phyloP scores from a whole-genome alignment of 2,113 vertebrate genomes.

The Loxodonta africana region DNA sequence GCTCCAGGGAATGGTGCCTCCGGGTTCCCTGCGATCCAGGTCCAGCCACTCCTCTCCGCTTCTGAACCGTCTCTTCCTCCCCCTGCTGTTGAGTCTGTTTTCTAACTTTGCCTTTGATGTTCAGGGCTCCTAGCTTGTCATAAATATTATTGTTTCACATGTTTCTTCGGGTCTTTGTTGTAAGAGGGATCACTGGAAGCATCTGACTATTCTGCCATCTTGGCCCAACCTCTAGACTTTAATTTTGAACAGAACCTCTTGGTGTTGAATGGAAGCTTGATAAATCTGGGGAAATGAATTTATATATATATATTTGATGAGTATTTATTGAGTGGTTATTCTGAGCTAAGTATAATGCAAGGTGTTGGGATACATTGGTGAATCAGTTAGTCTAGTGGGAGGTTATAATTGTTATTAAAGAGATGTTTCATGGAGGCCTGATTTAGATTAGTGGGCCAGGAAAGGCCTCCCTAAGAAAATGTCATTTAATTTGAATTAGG shows the following conservation, averaged over 20 bases:
- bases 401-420: not conserved
- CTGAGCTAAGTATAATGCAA: constrained; percentile 27
- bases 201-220: no score
- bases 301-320: constrained; percentile 37
- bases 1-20: no score
- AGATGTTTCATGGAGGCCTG: not conserved
- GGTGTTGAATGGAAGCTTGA: not conserved
- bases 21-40: no score
- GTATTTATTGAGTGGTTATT: constrained; percentile 26
- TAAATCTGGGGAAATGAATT: constrained; percentile 52
- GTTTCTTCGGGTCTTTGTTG: no score
- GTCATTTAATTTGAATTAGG: constrained; percentile 45
- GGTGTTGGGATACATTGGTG: not conserved
- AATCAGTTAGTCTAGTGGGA: not conserved
- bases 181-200: no score
- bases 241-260: constrained; percentile 59
- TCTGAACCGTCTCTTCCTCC: no score
- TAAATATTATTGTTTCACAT: no score
- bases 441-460: not conserved
- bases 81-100: no score
- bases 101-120: no score
- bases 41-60: no score
- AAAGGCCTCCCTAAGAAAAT: constrained; percentile 11
- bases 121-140: no score
- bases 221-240: not conserved